A percentile compares a stretch with the other conserved stretches of the same genome.
phyloP scores from a whole-genome alignment of 35 echinoderm and acorn worm species.

The Hemicentrotus pulcherrimus region DNA sequence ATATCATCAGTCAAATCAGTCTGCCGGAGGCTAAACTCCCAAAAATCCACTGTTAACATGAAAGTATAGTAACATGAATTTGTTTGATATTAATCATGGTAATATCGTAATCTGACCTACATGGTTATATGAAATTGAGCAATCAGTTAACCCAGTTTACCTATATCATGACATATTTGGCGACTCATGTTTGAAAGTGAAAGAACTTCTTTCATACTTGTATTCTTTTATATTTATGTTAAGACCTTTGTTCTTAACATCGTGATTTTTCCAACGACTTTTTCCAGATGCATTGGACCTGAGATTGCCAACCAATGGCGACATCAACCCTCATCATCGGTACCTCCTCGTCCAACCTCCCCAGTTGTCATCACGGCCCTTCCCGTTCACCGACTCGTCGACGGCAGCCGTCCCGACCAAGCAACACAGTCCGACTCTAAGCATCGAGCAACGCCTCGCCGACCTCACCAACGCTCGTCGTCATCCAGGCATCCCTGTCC shows the following conservation, averaged over 20 bases:
- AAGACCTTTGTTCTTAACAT: no score
- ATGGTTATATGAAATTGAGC: background rate
- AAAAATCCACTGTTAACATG: background rate
- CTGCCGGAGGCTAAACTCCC: background rate
- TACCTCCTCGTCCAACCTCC: background rate
- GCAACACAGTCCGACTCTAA: constrained; percentile 66
- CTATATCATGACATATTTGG: background rate
- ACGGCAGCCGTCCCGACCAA: constrained; percentile 60
- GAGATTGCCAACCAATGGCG: background rate
- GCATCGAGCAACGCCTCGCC: constrained; percentile 53
- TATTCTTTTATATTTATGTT: no score
- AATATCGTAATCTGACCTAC: background rate
- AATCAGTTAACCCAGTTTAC: background rate
- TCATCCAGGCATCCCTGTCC: constrained; percentile 13
- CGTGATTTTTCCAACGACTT: background rate
- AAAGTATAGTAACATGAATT: background rate
- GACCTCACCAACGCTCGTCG: constrained; percentile 43
- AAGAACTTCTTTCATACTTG: background rate
- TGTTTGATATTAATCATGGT: background rate
- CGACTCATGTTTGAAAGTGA: background rate
- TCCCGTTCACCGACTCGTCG: constrained; percentile 32
- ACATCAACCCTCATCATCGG: background rate
- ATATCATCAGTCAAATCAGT: background rate
- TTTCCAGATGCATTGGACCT: background rate
- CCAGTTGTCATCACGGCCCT: background rate